phyloP scores from a whole-genome alignment of 1,140 invertebrate species.

The Drosophila neocordata region DNA sequence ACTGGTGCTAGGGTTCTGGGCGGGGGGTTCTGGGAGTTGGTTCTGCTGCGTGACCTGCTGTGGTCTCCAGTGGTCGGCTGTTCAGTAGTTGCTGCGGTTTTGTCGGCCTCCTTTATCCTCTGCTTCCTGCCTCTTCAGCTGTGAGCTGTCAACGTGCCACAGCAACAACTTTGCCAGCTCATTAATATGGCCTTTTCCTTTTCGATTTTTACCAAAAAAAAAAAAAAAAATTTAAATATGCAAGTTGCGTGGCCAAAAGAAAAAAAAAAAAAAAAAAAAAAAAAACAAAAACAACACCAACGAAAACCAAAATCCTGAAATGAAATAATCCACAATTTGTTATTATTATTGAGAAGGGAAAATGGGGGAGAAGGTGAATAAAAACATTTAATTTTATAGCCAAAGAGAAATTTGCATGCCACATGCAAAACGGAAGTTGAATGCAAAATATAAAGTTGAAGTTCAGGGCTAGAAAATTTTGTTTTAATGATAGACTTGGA shows the following conservation, averaged over 20 bases:
- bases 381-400: neutral
- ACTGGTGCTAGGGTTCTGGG: constrained; percentile 2
- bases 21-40: neutral
- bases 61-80: neutral
- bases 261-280: neutral
- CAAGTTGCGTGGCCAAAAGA: constrained; percentile 25
- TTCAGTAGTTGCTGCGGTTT: constrained; percentile 11
- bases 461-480: constrained; percentile 28
- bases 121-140: constrained; percentile 36
- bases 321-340: constrained; percentile 38
- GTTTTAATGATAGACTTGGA: constrained; percentile 17
- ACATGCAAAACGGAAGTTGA: constrained; percentile 39
- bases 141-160: constrained; percentile 40
- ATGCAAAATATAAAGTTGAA: constrained; percentile 33
- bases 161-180: constrained; percentile 47
- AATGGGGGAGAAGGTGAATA: neutral
- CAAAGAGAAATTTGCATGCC: constrained; percentile 36
- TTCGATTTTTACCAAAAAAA: constrained; percentile 10
- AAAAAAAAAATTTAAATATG: constrained; percentile 51
- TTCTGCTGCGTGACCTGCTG: neutral
- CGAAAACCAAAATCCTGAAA: constrained; percentile 45
- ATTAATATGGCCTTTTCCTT: constrained; percentile 56
- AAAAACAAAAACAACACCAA: neutral
- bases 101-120: neutral
- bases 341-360: neutral